Evolutionary conservation across 1,140 invertebrate genomes (phyloP).

Genomic region (Heterodera carotae): DNA sequence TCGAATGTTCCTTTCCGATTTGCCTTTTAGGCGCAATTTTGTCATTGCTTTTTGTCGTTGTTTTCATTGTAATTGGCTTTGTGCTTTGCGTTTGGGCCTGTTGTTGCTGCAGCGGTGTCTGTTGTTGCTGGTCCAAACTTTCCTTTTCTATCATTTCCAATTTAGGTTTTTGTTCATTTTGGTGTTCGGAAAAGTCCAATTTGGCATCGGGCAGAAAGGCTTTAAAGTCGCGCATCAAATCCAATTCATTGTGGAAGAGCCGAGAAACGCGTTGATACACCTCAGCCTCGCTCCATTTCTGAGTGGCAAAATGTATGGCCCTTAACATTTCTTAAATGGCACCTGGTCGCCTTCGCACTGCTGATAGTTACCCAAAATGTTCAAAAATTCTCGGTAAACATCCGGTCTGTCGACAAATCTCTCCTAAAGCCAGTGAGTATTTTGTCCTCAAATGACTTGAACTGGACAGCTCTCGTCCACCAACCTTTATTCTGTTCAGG

Average conservation of each 20-base stretch:
- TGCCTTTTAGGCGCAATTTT: background rate
- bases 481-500: constrained; percentile 40
- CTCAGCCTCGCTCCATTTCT: constrained; percentile 35
- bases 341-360: constrained; percentile 14
- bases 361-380: constrained; percentile 41
- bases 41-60: too few relatives aligned
- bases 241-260: constrained; percentile 39
- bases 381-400: constrained; percentile 43
- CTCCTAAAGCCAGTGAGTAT: constrained; percentile 28
- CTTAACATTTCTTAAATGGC: background rate
- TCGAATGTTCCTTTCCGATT: background rate
- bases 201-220: constrained; percentile 42
- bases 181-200: constrained; percentile 21
- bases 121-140: background rate
- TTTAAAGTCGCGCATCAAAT: constrained; percentile 47
- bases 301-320: background rate
- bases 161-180: constrained; percentile 1
- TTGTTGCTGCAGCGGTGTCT: background rate
- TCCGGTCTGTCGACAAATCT: constrained; percentile 37
- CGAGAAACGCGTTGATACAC: constrained; percentile 34
- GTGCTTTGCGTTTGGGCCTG: background rate
- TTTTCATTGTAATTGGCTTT: background rate
- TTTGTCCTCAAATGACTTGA: background rate
- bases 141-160: background rate
- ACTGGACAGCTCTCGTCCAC: background rate